Conservation (phyloP, 1,140 invertebrate species). For the Caenorhabditis inopinata region DNA sequence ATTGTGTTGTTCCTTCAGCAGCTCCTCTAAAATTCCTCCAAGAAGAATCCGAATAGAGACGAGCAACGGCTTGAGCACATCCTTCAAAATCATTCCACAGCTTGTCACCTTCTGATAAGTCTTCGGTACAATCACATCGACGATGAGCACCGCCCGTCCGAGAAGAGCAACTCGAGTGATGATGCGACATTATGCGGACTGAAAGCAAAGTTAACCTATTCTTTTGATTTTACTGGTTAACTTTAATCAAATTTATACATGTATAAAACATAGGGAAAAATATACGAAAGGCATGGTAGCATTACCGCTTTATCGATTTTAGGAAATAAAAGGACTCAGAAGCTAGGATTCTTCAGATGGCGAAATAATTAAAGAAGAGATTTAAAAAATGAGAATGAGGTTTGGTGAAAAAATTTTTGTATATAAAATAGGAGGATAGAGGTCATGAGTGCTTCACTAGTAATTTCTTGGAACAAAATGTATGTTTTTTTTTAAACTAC, state of each 20-base stretch:
- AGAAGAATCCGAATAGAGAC: conserved; percentile 51
- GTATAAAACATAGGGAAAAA: too few species aligned
- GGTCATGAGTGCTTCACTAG: too few species aligned
- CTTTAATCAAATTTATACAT: too few species aligned
- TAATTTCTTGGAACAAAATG: too few species aligned
- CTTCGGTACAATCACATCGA: conserved; percentile 11
- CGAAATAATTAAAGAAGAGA: background rate
- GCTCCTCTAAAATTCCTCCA: conserved; percentile 57
- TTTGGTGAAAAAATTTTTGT: too few species aligned
- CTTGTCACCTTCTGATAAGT: conserved; percentile 29
- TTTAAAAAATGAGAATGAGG: background rate
- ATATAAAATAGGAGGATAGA: too few species aligned
- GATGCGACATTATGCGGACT: background rate
- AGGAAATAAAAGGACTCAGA: too few species aligned
- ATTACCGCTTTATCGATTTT: background rate
- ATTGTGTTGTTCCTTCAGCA: conserved; percentile 58
- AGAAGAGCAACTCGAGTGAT: background rate
- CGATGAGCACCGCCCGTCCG: background rate
- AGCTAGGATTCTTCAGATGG: background rate
- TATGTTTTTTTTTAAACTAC: too few species aligned
- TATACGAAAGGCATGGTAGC: too few species aligned
- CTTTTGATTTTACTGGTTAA: too few species aligned
- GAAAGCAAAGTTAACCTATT: background rate
- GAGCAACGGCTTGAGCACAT: conserved; percentile 51
- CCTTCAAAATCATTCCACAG: conserved; percentile 35